Evolutionary conservation across 2,797 vertebrate genomes (phyloP).

Genomic region (Nannoperca obscura): DNA sequence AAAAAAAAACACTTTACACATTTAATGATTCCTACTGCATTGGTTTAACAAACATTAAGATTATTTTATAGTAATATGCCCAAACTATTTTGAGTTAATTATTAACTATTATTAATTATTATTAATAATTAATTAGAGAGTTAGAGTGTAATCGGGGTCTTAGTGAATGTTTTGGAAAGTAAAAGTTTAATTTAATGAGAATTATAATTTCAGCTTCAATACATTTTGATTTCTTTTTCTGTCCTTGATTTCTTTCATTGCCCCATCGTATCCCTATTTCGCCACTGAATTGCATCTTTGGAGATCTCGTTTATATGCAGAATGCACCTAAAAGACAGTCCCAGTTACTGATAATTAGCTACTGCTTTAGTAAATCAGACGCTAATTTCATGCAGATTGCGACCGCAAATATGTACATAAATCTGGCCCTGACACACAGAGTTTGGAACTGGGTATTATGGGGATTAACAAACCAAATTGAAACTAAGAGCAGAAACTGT

Average conservation of each 20-base stretch:
- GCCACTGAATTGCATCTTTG: constrained; percentile 36
- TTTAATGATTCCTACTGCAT: constrained; percentile 8
- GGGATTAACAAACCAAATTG: constrained; percentile 59
- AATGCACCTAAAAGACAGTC: constrained; percentile 55
- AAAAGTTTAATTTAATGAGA: constrained; percentile 19
- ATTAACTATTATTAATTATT: too few species aligned
- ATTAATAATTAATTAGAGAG: too few species aligned
- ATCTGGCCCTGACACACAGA: constrained; percentile 52
- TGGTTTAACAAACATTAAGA: neutral
- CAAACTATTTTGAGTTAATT: neutral
- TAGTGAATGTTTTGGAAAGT: constrained; percentile 29
- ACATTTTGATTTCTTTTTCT: constrained; percentile 32
- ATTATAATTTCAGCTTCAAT: constrained; percentile 31
- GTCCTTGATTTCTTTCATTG: constrained; percentile 38
- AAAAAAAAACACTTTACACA: neutral
- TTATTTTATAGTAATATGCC: neutral
- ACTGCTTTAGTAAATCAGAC: constrained; percentile 59
- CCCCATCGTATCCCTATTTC: constrained; percentile 17
- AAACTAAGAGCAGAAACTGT: constrained; percentile 19
- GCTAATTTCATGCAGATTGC: constrained; percentile 75
- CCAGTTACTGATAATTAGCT: constrained; percentile 69
- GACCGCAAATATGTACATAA: constrained; percentile 71
- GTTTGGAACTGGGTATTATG: constrained; percentile 49
- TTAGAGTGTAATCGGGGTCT: constrained; percentile 17
- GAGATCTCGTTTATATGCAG: constrained; percentile 47